Evolutionary conservation across 1,140 invertebrate species (phyloP).

Genomic region (Apis dorsata): DNA sequence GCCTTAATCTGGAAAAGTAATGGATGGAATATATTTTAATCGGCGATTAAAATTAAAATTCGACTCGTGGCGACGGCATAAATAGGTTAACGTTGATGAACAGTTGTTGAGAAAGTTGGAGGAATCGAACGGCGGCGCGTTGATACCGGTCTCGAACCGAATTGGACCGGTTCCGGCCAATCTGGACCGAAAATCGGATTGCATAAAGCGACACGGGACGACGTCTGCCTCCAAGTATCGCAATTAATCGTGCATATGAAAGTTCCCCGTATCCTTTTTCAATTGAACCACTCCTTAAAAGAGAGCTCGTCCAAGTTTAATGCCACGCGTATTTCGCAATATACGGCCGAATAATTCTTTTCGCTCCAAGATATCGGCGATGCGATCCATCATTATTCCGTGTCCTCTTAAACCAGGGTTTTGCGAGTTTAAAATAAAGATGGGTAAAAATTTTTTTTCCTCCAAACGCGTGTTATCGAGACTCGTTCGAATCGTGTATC

Average conservation of each 20-base stretch:
- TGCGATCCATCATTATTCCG: neutral
- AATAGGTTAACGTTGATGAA: constrained; percentile 52
- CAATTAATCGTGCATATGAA: constrained; percentile 39
- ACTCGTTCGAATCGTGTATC: no score
- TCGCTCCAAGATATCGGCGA: neutral
- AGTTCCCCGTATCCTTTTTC: constrained; percentile 15
- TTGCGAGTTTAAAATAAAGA: no score
- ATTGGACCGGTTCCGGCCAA: constrained; percentile 58
- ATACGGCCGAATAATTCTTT: neutral
- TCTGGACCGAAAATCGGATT: constrained; percentile 45
- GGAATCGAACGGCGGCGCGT: constrained; percentile 29
- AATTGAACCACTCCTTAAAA: constrained; percentile 18
- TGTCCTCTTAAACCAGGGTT: neutral
- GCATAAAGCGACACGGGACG: constrained; percentile 49
- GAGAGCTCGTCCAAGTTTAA: neutral
- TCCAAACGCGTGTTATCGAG: no score
- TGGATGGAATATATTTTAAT: constrained; percentile 5
- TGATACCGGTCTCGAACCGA: constrained; percentile 45
- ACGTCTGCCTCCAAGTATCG: constrained; percentile 49
- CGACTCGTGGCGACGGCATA: neutral
- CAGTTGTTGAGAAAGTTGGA: constrained; percentile 53
- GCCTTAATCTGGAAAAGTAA: no score
- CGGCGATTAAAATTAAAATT: constrained; percentile 23
- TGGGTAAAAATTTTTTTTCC: no score
- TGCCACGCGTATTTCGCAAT: constrained; percentile 5